Evolutionary conservation across 2,797 vertebrate species (phyloP).

Genomic region (Tapera naevia): DNA sequence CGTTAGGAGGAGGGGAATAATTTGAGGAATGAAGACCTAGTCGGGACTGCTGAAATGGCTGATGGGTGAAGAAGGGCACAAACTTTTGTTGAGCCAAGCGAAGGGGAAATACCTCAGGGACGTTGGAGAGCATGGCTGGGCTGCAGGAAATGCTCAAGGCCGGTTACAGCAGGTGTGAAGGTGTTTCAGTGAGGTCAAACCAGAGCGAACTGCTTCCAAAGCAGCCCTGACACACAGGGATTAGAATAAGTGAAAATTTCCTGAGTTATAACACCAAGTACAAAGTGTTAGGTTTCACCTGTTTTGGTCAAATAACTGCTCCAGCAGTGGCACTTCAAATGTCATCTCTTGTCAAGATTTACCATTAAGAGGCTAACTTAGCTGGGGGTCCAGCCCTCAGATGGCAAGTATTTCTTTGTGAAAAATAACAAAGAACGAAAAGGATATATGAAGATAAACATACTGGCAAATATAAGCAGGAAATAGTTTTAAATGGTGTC

Average conservation of each 20-base stretch:
- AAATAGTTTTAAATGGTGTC: neutral
- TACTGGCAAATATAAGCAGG: neutral
- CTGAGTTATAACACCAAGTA: neutral
- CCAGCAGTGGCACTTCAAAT: neutral
- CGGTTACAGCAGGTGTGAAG: neutral
- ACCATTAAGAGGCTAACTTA: neutral
- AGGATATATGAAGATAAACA: neutral
- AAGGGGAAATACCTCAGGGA: neutral
- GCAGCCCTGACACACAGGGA: neutral
- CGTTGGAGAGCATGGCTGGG: neutral
- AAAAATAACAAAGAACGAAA: neutral
- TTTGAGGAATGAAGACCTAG: neutral
- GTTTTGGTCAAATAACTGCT: neutral
- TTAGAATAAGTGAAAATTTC: neutral
- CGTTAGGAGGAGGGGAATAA: neutral
- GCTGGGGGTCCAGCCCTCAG: neutral
- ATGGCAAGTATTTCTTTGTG: neutral
- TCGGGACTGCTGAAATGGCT: neutral
- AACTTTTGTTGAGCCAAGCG: neutral
- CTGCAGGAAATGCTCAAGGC: neutral
- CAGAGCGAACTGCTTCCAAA: neutral
- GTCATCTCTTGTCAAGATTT: constrained; percentile 29
- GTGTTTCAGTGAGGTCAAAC: neutral
- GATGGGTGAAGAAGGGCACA: neutral
- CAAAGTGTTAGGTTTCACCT: neutral